These are phyloP conservation scores for Falco biarmicus DNA, from an alignment of 2,797 vertebrate species.

Conservation along the genomic window DNA sequence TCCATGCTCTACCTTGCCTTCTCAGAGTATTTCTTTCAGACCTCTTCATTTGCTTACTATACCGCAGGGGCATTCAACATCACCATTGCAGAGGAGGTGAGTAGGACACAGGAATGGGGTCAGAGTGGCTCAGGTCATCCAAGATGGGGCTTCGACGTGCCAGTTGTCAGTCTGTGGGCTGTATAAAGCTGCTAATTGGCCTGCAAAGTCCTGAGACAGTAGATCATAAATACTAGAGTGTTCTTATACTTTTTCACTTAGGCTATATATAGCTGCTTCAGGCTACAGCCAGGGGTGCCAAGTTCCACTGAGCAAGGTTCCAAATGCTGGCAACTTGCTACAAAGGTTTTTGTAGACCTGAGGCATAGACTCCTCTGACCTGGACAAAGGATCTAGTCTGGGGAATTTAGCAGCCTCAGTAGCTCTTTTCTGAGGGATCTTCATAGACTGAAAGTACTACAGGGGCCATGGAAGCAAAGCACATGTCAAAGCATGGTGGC, in stretches of 20 bases:
- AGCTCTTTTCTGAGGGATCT: background rate
- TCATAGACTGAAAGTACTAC: background rate
- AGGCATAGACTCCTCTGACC: background rate
- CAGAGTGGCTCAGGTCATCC: background rate
- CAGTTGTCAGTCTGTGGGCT: background rate
- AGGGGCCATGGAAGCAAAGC: background rate
- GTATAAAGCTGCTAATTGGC: background rate
- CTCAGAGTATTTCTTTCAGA: constrained; percentile 84
- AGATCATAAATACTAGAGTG: background rate
- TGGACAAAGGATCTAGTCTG: background rate
- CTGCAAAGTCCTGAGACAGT: background rate
- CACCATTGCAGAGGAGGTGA: constrained; percentile 84
- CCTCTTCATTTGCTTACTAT: constrained; percentile 86
- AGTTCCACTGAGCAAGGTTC: background rate
- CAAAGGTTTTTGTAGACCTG: background rate
- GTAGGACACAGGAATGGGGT: constrained; percentile 25
- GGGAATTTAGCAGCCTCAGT: background rate
- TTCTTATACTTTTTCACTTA: background rate
- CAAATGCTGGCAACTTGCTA: background rate
- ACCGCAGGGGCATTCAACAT: constrained; percentile 78
- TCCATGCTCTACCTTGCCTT: constrained; percentile 88
- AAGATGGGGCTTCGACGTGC: background rate
- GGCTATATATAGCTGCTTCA: background rate
- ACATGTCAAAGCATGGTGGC: background rate
- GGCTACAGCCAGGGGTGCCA: background rate